phyloP scores from a whole-genome alignment of 2,797 vertebrate species.

The Argentina silus region DNA sequence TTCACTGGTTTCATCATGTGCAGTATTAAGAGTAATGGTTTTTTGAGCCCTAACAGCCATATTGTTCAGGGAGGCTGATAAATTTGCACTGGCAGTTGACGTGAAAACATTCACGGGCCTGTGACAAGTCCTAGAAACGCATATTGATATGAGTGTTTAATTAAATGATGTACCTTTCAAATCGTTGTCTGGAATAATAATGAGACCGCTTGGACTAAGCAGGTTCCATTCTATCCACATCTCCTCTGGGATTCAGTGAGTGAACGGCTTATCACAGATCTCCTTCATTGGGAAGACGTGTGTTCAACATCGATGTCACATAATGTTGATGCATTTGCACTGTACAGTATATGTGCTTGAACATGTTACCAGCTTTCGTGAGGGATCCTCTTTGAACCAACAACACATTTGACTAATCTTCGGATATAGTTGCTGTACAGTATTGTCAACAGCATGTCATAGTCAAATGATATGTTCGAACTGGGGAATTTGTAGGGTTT shows the following conservation, averaged over 20 bases:
- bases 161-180: neutral
- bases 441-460: no score
- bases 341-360: no score
- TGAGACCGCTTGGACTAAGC: neutral
- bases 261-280: neutral
- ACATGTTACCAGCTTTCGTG: no score
- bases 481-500: no score
- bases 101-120: neutral
- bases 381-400: no score
- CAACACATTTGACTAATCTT: no score
- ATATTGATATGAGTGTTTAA: neutral
- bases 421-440: no score
- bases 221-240: neutral
- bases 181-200: neutral
- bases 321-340: neutral
- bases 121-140: neutral
- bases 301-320: neutral
- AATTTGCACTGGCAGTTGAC: neutral
- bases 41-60: neutral
- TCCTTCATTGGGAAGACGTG: neutral
- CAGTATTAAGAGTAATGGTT: neutral
- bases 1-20: neutral
- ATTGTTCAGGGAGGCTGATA: neutral
- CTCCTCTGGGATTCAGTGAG: neutral
- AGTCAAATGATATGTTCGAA: no score